These are phyloP conservation scores for Dendroctonus valens DNA, from an alignment of 1,140 invertebrate genomes.

Conservation along the genomic window DNA sequence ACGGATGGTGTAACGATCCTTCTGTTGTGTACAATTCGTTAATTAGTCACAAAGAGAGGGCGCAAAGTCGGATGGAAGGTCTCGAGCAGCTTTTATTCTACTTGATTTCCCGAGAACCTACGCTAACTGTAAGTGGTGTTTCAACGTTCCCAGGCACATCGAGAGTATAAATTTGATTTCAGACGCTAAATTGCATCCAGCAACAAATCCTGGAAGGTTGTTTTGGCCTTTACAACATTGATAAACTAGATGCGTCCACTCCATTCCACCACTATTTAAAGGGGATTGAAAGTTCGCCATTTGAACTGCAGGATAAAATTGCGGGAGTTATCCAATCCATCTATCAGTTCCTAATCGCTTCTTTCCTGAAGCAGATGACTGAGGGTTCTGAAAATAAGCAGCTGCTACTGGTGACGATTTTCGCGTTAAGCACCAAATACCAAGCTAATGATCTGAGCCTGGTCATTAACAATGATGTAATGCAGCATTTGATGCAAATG, in stretches of 20 bases:
- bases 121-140: slow-evolving; percentile 23
- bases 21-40: slow-evolving; percentile 46
- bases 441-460: slow-evolving; percentile 59
- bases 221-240: slow-evolving; percentile 57
- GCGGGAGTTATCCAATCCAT: slow-evolving; percentile 52
- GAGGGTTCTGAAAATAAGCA: slow-evolving; percentile 41
- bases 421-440: slow-evolving; percentile 60
- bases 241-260: slow-evolving; percentile 43
- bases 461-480: slow-evolving; percentile 58
- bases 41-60: slow-evolving; percentile 52
- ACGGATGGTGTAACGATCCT: slow-evolving; percentile 44
- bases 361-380: slow-evolving; percentile 40
- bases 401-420: slow-evolving; percentile 54
- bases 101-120: slow-evolving; percentile 26
- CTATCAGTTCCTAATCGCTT: slow-evolving; percentile 49
- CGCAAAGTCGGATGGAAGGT: slow-evolving; percentile 54
- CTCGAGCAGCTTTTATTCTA: slow-evolving; percentile 36
- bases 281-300: slow-evolving; percentile 51
- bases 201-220: slow-evolving; percentile 61
- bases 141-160: not conserved
- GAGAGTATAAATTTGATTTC: not conserved
- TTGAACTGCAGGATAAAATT: slow-evolving; percentile 50
- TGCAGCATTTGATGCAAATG: slow-evolving; percentile 54
- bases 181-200: slow-evolving; percentile 51
- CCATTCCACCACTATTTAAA: slow-evolving; percentile 56